A percentile compares a stretch with the other conserved stretches of the same genome.
These are phyloP conservation scores for Caenorhabditis tropicalis DNA, from an alignment of 1,140 invertebrate genomes.

Conservation along the genomic window DNA sequence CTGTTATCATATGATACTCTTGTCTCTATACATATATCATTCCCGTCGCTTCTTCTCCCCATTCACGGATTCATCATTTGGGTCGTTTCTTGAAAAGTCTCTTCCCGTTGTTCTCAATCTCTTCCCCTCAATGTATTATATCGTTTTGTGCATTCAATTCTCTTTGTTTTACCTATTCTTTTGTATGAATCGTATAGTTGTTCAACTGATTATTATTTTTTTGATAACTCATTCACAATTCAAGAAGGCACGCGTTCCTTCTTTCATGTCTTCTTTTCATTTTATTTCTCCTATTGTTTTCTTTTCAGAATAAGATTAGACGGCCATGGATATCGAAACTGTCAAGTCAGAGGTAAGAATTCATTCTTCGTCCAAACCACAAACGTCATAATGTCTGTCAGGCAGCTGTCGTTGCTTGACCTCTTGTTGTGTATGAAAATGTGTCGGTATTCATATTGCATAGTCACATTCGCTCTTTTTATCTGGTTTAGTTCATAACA, in stretches of 20 bases:
- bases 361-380: not conserved
- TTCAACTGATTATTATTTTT: not conserved
- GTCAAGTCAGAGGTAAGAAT: conserved; percentile 13
- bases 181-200: conserved; percentile 36
- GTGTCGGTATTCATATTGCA: no score
- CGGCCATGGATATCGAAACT: not conserved
- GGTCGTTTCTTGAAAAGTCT: no score
- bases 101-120: no score
- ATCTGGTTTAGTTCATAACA: not conserved
- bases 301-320: not conserved
- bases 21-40: not conserved
- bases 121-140: not conserved
- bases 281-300: not conserved
- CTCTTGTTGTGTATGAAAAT: no score
- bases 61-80: conserved; percentile 17
- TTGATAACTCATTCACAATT: not conserved
- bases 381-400: no score
- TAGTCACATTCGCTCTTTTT: not conserved
- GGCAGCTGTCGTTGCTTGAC: no score
- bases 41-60: not conserved
- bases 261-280: not conserved
- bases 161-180: conserved; percentile 1
- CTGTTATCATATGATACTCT: conserved; percentile 5
- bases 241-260: not conserved
- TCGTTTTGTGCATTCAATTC: not conserved